Percentiles rank a stretch among this genome's conserved stretches.
These are phyloP conservation scores for Phocoena phocoena DNA, from an alignment of 2,113 vertebrate genomes.

Conservation along the genomic window DNA sequence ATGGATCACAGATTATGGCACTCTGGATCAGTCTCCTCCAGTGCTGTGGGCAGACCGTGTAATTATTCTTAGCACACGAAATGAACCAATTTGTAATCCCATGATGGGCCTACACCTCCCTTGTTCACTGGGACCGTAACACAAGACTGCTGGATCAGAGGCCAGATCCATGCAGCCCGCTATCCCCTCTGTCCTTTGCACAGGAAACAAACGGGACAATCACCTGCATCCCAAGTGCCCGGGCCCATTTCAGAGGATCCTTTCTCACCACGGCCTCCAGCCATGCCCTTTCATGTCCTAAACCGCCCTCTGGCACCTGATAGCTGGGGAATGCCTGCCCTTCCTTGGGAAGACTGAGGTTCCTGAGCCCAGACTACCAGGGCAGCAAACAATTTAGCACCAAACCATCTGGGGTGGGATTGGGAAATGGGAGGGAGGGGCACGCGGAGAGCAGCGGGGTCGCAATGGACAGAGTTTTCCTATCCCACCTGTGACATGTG, in stretches of 20 bases:
- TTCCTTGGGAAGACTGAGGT: background rate
- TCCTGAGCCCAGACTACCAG: background rate
- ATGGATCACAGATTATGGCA: background rate
- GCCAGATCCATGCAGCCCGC: background rate
- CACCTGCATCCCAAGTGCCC: background rate
- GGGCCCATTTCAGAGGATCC: background rate
- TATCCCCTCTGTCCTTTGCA: background rate
- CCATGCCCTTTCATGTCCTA: background rate
- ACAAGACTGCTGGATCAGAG: background rate
- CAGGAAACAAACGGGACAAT: background rate
- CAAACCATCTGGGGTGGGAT: too few species aligned
- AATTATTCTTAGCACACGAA: background rate
- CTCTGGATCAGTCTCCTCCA: background rate
- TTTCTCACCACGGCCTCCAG: background rate
- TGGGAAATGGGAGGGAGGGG: background rate
- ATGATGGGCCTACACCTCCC: rapidly evolving
- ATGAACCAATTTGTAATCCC: background rate
- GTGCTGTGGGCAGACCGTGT: background rate
- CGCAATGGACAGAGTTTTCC: too few species aligned
- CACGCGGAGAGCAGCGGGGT: background rate
- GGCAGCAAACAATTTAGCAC: background rate
- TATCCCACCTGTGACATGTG: too few species aligned
- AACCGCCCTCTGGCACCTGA: background rate
- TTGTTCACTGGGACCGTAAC: background rate
- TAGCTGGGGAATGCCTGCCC: background rate